Evolutionary conservation across 2,797 vertebrate species (phyloP).

Genomic region (Sebastes minor): DNA sequence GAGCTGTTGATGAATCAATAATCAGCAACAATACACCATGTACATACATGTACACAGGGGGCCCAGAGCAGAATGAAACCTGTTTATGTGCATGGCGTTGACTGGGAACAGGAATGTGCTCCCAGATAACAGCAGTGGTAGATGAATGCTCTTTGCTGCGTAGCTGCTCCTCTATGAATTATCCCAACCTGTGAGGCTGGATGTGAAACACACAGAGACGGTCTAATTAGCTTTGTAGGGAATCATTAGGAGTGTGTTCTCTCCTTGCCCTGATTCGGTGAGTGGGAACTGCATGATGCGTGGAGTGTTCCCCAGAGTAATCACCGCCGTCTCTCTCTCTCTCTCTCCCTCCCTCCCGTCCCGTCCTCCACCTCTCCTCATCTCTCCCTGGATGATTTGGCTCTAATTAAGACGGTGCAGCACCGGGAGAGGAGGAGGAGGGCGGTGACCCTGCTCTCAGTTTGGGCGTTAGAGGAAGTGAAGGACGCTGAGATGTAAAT

Average conservation of each 20-base stretch:
- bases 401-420: conserved; percentile 52
- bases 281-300: conserved; percentile 26
- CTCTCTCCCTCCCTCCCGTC: not conserved
- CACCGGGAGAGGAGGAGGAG: not conserved
- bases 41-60: not conserved
- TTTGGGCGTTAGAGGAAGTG: not conserved
- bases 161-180: conserved; percentile 9
- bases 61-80: not conserved
- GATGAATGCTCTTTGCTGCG: not conserved
- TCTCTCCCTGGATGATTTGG: conserved; percentile 45
- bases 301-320: conserved; percentile 34
- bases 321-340: conserved; percentile 16
- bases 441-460: conserved; percentile 16
- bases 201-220: conserved; percentile 26
- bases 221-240: conserved; percentile 61
- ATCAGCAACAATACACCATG: not conserved
- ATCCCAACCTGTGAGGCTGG: conserved; percentile 34
- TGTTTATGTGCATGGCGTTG: not conserved
- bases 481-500: not conserved
- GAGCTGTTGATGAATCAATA: conserved; percentile 18
- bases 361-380: conserved; percentile 51
- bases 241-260: conserved; percentile 52
- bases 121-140: not conserved
- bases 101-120: not conserved
- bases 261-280: conserved; percentile 52